Percentiles rank a stretch among this genome's conserved stretches.
Conservation (phyloP, 2,797 vertebrate genomes). For the Tarsius wallacei region DNA sequence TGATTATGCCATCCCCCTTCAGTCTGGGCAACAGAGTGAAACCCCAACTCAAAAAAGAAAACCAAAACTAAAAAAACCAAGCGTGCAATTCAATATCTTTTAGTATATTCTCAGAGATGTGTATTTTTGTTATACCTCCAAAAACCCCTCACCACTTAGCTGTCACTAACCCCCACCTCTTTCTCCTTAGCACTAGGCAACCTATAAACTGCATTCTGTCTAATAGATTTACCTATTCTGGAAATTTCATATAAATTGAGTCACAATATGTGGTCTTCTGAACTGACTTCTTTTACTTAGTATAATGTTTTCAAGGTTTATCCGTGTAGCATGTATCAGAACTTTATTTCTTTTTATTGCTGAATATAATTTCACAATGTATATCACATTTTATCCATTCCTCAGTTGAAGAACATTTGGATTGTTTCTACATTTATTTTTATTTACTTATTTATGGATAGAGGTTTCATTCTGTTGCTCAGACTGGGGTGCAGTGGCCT, state of each 20-base stretch:
- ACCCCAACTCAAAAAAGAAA: too few species aligned
- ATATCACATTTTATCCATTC: conserved; percentile 33
- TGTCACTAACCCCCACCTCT: neutral
- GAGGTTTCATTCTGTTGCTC: too few species aligned
- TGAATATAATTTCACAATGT: neutral
- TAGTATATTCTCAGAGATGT: conserved; percentile 10
- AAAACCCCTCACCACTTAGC: neutral
- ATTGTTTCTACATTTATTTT: neutral
- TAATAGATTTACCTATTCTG: neutral
- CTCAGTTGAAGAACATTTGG: conserved; percentile 18
- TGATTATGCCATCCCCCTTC: too few species aligned
- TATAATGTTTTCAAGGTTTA: conserved; percentile 3
- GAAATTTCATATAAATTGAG: neutral
- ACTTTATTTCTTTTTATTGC: conserved; percentile 13
- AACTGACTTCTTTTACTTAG: conserved; percentile 18
- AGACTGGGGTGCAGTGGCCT: too few species aligned
- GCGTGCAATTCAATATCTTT: neutral
- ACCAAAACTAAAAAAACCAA: neutral
- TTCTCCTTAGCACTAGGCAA: neutral
- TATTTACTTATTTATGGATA: too few species aligned
- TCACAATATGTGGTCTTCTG: neutral
- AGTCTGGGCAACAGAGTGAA: too few species aligned
- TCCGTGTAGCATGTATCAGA: conserved; percentile 17
- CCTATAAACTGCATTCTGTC: neutral
- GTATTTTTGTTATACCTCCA: neutral